Evolutionary conservation across 1,140 invertebrate species (phyloP).

Genomic region (Drosophila sp.): DNA sequence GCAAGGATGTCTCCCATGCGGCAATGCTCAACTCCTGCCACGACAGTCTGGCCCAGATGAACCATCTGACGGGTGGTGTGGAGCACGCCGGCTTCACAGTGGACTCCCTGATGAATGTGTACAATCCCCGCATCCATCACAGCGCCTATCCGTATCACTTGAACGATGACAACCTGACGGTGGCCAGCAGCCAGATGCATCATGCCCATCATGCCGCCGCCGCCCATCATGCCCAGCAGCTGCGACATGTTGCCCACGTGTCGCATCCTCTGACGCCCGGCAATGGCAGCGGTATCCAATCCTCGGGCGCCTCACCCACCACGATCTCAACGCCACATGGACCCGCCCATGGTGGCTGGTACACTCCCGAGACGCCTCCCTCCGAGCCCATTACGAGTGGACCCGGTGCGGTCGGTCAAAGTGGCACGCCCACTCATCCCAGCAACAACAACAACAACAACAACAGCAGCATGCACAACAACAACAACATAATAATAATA

Average conservation of each 20-base stretch:
- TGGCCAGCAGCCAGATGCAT: slow-evolving; percentile 75
- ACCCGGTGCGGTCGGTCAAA: slow-evolving; percentile 37
- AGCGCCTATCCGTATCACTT: slow-evolving; percentile 84
- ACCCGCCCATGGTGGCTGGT: slow-evolving; percentile 83
- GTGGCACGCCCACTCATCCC: slow-evolving; percentile 68
- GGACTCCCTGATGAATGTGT: slow-evolving; percentile 84
- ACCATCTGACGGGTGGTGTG: slow-evolving; percentile 74
- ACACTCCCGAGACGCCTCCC: slow-evolving; percentile 84
- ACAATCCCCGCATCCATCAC: slow-evolving; percentile 84
- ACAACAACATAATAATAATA: too few relatives aligned
- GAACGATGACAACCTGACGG: slow-evolving; percentile 80
- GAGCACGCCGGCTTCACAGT: slow-evolving; percentile 84
- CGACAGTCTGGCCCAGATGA: slow-evolving; percentile 84
- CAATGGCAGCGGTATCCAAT: slow-evolving; percentile 63
- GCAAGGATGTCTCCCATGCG: slow-evolving; percentile 77
- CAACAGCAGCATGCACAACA: slow-evolving; percentile 52
- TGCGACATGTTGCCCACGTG: slow-evolving; percentile 72
- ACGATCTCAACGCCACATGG: slow-evolving; percentile 81
- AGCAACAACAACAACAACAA: slow-evolving; percentile 58
- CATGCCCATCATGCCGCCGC: slow-evolving; percentile 77
- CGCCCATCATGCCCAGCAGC: slow-evolving; percentile 77
- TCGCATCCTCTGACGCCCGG: slow-evolving; percentile 76
- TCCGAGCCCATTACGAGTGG: slow-evolving; percentile 70
- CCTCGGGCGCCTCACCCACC: slow-evolving; percentile 79
- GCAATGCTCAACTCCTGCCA: slow-evolving; percentile 84